Evolutionary conservation across 2,113 vertebrate genomes (phyloP), one percentile per base, ranked within the genome.

Genomic region (Lontra canadensis): DNA sequence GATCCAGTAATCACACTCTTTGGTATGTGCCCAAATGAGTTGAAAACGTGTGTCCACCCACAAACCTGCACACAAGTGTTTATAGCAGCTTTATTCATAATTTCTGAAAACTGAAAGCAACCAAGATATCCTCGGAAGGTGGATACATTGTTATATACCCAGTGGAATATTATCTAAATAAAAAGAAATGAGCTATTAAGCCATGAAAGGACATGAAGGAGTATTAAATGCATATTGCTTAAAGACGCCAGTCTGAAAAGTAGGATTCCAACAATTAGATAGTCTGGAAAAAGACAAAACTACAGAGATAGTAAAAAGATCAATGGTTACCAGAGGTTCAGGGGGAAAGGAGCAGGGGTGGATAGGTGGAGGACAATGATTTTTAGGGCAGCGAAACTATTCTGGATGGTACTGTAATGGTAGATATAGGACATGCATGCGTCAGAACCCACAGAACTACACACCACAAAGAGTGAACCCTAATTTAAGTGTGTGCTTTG

Each of bases 91-190:
- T 88, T 65, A 49, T 57, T 76, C 63, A 88, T 82, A 52, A 79
- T 89, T 94, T 52, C 44, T 26, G 42, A 8, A 88, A 96, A 63
- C 52, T n/a, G 25, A 67, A 95, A 96, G 29, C 85, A 97, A 78
- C 31, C 17, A 93, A 73, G 29, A 93, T 67, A 26, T 78, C 61
- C 44, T 94, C 78, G 69, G 86, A 78, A 86, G 14, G 67, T 57
- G 47, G 92, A 82, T 29, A 71, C 71, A 81, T 5, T 26, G n/a
- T 55, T 39, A 73, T 90, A 74, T 2, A 63, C 36, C 79, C 39
- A 88, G 55, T 34, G 55, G 89, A 97, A 80, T 82, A 95, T 74
- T 88, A 89, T 12, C 42, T 42, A 42, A 42, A 81, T 76, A 52
- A 71, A 88, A 96, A 83, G n/a, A 86, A 83, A 74, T 36, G 36